Evolutionary conservation across 2,888 invertebrate genomes (phyloP), one percentile per base, ranked within the genome.

Genomic region (Poecilus cupreus): DNA sequence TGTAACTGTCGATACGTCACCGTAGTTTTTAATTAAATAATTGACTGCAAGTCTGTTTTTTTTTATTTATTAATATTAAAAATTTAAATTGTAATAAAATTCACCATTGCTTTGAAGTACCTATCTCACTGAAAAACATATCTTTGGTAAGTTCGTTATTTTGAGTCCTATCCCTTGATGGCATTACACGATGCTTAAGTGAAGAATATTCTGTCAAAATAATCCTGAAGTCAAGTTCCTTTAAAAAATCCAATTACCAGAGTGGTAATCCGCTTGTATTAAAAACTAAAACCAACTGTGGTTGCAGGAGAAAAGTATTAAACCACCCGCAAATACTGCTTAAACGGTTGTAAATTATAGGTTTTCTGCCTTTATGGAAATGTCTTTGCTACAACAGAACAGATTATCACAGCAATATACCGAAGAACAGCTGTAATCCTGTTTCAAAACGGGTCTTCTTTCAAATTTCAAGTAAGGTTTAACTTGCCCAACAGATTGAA

Each of bases 331-430:
- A 74, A 72, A 76, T 76, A 77, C 82, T 39, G 68, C 68, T 80
- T 82, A 80, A 82, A 68, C 76, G 70, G 83, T 82, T 83, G 83
- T 83, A 83, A 83, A 83, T 83, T 80, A 82, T 72, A 60, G 80
- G 39, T 82, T 83, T 83, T 77, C 78, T 51, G 72, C 43, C 39
- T 82, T 80, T 82, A 82, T 82, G 82, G 72, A 83, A 83, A 83
- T 82, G 83, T 83, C 80, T 72, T 46, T 24, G 43, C 54, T 39
- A 80, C 72, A 80, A 80, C 57, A 80, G 57, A 72, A 80, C 70
- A 80, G 80, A 80, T 80, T 80, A 80, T 80, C 80, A 72, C 80
- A 54, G 57, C 39, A 60, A 68, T 32, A 51, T 18, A 54, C 37
- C 10, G 24, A 16, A 37, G 60, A 77, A 60, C 64, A 64, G 77